These are phyloP conservation scores for Tapirus terrestris DNA, from an alignment of 2,113 vertebrate species.

Conservation along the genomic window DNA sequence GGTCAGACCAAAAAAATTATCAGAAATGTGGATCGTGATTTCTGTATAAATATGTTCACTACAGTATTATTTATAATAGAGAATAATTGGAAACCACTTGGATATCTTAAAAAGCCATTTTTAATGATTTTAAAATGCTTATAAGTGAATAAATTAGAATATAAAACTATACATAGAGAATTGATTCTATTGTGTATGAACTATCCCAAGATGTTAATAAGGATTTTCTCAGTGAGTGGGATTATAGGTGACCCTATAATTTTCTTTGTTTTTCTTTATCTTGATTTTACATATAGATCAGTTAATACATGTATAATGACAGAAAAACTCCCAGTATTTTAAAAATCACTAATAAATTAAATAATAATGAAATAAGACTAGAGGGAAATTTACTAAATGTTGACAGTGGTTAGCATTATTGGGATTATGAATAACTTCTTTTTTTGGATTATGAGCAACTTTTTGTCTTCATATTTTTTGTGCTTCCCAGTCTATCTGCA, in stretches of 20 bases:
- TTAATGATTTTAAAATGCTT: background rate
- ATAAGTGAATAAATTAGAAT: background rate
- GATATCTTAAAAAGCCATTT: background rate
- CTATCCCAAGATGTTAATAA: constrained; percentile 5
- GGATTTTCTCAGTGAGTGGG: background rate
- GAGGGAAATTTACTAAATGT: constrained; percentile 33
- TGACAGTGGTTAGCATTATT: background rate
- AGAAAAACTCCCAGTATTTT: background rate
- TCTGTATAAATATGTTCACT: background rate
- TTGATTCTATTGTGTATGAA: constrained; percentile 1
- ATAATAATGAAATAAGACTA: background rate
- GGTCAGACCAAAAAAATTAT: background rate
- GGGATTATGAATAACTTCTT: background rate
- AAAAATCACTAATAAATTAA: background rate
- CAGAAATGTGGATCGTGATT: background rate
- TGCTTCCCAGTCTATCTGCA: background rate
- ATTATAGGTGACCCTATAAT: background rate
- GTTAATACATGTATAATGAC: background rate
- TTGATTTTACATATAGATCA: background rate
- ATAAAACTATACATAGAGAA: background rate
- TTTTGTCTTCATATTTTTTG: constrained; percentile 19
- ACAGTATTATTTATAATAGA: constrained; percentile 24
- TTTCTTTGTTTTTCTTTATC: background rate
- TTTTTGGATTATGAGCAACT: background rate
- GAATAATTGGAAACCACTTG: background rate